phyloP scores from a whole-genome alignment of 2,888 invertebrate species.

The Heteropelma amictum region DNA sequence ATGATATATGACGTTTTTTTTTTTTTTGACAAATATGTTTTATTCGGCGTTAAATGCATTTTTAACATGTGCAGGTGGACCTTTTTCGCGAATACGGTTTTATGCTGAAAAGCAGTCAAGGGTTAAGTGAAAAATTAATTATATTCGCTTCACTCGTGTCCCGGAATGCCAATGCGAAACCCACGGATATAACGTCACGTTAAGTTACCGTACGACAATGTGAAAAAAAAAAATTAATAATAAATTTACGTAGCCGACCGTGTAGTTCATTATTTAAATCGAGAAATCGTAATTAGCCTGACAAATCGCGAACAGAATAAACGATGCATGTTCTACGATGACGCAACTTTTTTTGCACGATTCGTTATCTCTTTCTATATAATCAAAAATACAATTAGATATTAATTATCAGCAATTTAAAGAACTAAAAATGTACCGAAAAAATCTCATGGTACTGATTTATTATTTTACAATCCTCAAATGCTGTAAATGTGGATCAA shows the following conservation, averaged over 20 bases:
- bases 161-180: not conserved
- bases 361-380: too few relatives aligned
- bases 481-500: too few relatives aligned
- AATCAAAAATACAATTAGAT: too few relatives aligned
- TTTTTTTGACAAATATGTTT: too few relatives aligned
- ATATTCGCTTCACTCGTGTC: not conserved
- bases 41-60: not conserved
- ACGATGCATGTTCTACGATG: too few relatives aligned
- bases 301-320: too few relatives aligned
- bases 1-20: too few relatives aligned
- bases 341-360: not conserved
- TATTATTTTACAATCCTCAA: too few relatives aligned
- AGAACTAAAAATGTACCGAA: too few relatives aligned
- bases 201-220: too few relatives aligned
- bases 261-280: not conserved
- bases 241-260: not conserved
- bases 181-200: not conserved
- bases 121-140: constrained; percentile 5
- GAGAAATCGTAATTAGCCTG: not conserved
- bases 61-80: not conserved
- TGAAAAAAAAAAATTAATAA: not conserved
- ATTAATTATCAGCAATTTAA: too few relatives aligned
- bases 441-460: too few relatives aligned
- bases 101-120: not conserved
- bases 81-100: not conserved